Base-by-base conservation (phyloP, 2,888 invertebrate genomes). In the Eupithecia inturbata region DNA sequence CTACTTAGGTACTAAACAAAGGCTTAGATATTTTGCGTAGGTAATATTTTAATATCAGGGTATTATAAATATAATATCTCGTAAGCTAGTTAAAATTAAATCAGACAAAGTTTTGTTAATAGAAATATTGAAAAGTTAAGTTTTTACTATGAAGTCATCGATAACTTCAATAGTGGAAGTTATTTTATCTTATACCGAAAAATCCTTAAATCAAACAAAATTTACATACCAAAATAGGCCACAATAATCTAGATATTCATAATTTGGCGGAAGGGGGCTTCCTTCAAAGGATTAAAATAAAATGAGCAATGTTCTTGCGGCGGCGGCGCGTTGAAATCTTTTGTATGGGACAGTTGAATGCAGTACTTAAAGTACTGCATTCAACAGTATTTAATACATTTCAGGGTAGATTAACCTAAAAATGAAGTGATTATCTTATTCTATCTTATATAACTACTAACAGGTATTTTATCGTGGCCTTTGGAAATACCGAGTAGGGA, bases 271-370 rank as follows among this genome's bases (percentile, higher is more conserved):
- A 41, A 41, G 16, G 16, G 14, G n/a, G 49, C 9, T n/a, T 53
- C 10, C 53, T 53, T 22, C 1, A 53, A 53, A 26, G 1, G 57
- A 26, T 62, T 19, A 31, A 62, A 62, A 62, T 62, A 62, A 31
- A 62, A 31, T 9, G 31, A 62, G 31, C 31, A 62, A 62, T 62
- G 64, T 70, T 62, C 68, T 67, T 72, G 68, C 68, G n/a, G 31
- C 64, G 66, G 68, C 68, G n/a, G 31, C 64, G 66, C 66, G 66
- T 66, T 66, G 39, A 66, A 39, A 26, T 66, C 66, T 66, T 66
- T 41, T 39, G 26, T 66, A 66, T 6, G 16, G 3, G 4, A 41
- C 19, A 26, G n/a, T 62, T 62, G 62, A 31, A 62, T 14, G 26
- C 26, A 57, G 7, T 12, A 14, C 5, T 3, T 6, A 19, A 62